Conservation (phyloP, 1,140 invertebrate genomes). For the Temnothorax nylanderi region DNA sequence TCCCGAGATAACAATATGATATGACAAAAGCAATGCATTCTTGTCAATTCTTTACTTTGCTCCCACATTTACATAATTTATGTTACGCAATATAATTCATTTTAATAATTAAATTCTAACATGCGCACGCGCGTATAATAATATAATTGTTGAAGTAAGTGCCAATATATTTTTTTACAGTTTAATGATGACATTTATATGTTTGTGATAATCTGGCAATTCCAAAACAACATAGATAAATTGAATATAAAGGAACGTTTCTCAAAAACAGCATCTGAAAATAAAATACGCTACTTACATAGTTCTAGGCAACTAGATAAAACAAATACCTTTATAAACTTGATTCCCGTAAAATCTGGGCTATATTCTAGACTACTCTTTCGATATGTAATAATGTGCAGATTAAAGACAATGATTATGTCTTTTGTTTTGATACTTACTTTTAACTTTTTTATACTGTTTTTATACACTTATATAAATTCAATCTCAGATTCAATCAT, state of each 20-base stretch:
- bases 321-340: constrained; percentile 41
- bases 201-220: background rate
- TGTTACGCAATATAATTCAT: background rate
- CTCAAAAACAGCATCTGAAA: constrained; percentile 51
- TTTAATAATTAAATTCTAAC: background rate
- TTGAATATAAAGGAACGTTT: constrained; percentile 5
- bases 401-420: background rate
- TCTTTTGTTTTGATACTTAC: background rate
- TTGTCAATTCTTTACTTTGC: background rate
- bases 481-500: too few relatives aligned
- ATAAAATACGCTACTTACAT: constrained; percentile 33
- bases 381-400: background rate
- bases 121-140: background rate
- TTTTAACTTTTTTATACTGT: background rate
- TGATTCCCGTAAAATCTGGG: constrained; percentile 49
- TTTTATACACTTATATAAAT: background rate
- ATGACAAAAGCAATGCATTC: background rate
- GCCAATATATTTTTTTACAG: background rate
- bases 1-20: constrained; percentile 10
- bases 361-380: constrained; percentile 50
- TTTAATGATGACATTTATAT: background rate
- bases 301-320: constrained; percentile 14
- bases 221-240: background rate
- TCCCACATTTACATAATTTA: background rate
- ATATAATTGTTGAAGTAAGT: constrained; percentile 22